Evolutionary conservation across 1,140 invertebrate genomes (phyloP).

Genomic region (Anastrepha ludens): DNA sequence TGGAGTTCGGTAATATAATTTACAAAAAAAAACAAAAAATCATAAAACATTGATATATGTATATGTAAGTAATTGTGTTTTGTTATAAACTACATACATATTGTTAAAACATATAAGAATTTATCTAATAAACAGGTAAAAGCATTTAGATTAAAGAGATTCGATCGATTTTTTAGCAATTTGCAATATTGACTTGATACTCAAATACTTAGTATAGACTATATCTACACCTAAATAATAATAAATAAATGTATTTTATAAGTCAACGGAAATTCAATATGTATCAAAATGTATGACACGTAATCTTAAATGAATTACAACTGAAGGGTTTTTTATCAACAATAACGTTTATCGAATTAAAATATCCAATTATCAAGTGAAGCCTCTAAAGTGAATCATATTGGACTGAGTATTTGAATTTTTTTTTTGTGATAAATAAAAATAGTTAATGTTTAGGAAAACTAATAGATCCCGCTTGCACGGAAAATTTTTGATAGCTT

Average conservation of each 20-base stretch:
- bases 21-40: no score
- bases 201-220: background rate
- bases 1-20: no score
- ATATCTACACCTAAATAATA: background rate
- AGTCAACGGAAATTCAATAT: background rate
- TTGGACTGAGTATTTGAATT: conserved; percentile 31
- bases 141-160: background rate
- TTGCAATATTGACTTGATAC: conserved; percentile 15
- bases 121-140: background rate
- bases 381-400: conserved; percentile 19
- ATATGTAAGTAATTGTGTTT: background rate
- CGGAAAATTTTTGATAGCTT: conserved; percentile 20
- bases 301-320: background rate
- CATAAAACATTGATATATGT: background rate
- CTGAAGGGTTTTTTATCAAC: conserved; percentile 18
- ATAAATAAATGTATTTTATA: background rate
- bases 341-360: background rate
- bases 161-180: background rate
- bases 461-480: background rate
- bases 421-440: background rate
- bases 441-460: background rate
- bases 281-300: background rate
- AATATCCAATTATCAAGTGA: conserved; percentile 13
- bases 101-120: background rate
- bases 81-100: background rate